Evolutionary conservation across 2,888 invertebrate genomes (phyloP).

Genomic region (Cataglyphis cursor): DNA sequence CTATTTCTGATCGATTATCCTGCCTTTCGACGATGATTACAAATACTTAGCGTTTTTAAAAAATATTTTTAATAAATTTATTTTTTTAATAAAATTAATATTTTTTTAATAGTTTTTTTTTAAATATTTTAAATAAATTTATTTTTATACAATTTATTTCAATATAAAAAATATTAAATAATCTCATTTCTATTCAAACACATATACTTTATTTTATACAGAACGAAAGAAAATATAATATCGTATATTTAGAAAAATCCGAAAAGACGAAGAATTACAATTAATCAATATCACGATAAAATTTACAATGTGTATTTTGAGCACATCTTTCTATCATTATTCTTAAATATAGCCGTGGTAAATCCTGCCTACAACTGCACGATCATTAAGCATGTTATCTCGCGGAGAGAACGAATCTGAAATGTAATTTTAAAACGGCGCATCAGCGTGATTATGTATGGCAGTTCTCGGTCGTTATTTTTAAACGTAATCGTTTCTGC

Average conservation of each 20-base stretch:
- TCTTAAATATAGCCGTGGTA: conserved; percentile 24
- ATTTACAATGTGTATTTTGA: background rate
- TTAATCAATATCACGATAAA: conserved; percentile 4
- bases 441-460: conserved; percentile 44
- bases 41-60: too few species aligned
- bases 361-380: conserved; percentile 17
- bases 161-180: background rate
- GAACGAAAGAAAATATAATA: background rate
- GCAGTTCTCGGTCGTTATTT: conserved; percentile 51
- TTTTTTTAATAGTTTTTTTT: too few species aligned
- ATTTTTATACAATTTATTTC: background rate
- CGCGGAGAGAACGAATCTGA: conserved; percentile 31
- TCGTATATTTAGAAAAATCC: background rate
- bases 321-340: background rate
- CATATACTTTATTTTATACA: background rate
- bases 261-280: background rate
- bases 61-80: too few species aligned
- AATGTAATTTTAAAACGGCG: conserved; percentile 51
- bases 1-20: background rate
- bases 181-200: background rate
- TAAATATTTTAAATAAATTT: background rate
- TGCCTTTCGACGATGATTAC: background rate
- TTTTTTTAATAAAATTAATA: background rate
- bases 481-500: conserved; percentile 47
- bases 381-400: conserved; percentile 36